A percentile compares a stretch with the other conserved stretches of the same genome.
These are phyloP conservation scores for Tetranychus cinnabarinus DNA, from an alignment of 1,140 invertebrate genomes.

Conservation along the genomic window DNA sequence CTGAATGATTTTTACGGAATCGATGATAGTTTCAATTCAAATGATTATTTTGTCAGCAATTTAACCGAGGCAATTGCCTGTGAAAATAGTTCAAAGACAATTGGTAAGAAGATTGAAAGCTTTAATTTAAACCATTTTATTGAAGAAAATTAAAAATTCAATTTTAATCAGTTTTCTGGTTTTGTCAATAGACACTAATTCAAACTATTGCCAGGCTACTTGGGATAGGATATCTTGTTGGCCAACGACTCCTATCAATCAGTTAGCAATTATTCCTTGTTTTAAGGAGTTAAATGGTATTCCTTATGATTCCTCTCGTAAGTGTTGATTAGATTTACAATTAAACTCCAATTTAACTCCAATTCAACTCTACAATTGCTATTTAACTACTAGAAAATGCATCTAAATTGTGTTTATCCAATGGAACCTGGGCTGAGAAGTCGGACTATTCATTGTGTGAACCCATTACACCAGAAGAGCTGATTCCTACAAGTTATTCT, in stretches of 20 bases:
- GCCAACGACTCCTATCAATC: conserved; percentile 38
- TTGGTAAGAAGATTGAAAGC: no score
- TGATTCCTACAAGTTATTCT: neutral
- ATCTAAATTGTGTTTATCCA: conserved; percentile 34
- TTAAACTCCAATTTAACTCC: no score
- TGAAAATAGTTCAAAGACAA: no score
- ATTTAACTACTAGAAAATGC: conserved; percentile 36
- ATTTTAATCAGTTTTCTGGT: no score
- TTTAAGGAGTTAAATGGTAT: conserved; percentile 48
- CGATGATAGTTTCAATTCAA: no score
- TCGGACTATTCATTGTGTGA: conserved; percentile 39
- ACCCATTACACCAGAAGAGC: conserved; percentile 10
- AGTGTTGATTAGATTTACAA: conserved; percentile 11
- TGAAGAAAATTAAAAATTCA: no score
- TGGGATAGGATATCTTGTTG: conserved; percentile 53
- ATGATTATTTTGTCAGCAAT: no score
- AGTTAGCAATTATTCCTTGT: conserved; percentile 36
- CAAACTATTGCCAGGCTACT: neutral
- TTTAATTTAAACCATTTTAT: no score
- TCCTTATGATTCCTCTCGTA: conserved; percentile 35
- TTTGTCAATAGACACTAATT: no score
- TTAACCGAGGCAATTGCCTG: no score
- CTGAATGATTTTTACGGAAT: no score
- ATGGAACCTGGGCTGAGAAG: conserved; percentile 40
- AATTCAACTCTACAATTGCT: no score